phyloP scores from a whole-genome alignment of 2,113 vertebrate species.

The Archocentrus centrarchus region DNA sequence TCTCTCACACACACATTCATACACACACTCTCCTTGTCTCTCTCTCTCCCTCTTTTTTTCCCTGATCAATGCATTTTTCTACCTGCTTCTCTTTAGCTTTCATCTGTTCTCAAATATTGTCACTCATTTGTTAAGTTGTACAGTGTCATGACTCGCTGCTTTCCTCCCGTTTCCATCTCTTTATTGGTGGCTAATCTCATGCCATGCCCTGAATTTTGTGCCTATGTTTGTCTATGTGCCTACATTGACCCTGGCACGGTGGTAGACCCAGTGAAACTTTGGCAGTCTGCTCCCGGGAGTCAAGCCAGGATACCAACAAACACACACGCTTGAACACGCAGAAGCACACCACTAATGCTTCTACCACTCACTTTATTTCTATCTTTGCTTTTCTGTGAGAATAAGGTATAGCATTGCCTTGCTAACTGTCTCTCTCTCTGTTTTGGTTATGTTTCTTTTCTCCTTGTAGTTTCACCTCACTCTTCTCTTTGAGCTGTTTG shows the following conservation, averaged over 20 bases:
- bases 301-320: constrained; percentile 58
- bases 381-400: constrained; percentile 50
- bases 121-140: constrained; percentile 12
- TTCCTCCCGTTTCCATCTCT: neutral
- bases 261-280: constrained; percentile 67
- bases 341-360: constrained; percentile 43
- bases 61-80: constrained; percentile 30
- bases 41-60: constrained; percentile 10
- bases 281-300: constrained; percentile 65
- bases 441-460: constrained; percentile 11
- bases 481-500: constrained; percentile 30
- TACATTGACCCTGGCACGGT: constrained; percentile 58
- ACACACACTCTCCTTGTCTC: neutral
- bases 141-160: neutral
- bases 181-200: constrained; percentile 38
- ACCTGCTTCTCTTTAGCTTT: constrained; percentile 25
- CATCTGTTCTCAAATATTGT: constrained; percentile 10
- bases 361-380: constrained; percentile 67
- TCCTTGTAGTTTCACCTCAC: constrained; percentile 12
- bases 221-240: constrained; percentile 20
- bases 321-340: constrained; percentile 10
- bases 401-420: constrained; percentile 9
- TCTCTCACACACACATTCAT: neutral
- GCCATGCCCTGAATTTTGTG: constrained; percentile 36
- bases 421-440: constrained; percentile 15